A percentile compares a stretch with the other conserved stretches of the same genome.
Evolutionary conservation across 2,888 invertebrate genomes (phyloP).

Genomic region (Geotrupes spiniger): DNA sequence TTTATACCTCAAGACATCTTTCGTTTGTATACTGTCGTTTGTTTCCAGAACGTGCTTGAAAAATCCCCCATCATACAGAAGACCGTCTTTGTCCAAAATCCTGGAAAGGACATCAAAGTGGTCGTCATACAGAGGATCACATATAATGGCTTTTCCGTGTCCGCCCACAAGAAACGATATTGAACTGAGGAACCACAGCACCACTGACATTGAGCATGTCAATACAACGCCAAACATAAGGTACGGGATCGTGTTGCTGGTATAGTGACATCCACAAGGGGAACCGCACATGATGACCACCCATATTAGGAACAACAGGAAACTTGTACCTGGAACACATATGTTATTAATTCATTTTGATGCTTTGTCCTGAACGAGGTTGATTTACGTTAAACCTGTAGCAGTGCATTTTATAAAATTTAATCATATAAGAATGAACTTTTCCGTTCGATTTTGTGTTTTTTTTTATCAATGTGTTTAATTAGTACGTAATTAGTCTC

Average conservation of each 20-base stretch:
- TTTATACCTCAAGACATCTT: slow-evolving; percentile 13
- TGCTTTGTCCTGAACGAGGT: too few species aligned
- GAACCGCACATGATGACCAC: slow-evolving; percentile 15
- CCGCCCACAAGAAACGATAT: slow-evolving; percentile 14
- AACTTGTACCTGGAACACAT: slow-evolving; percentile 11
- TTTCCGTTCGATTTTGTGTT: too few species aligned
- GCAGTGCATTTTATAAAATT: too few species aligned
- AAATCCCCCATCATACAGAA: slow-evolving; percentile 14
- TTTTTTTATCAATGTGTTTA: too few species aligned
- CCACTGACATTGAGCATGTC: slow-evolving; percentile 5
- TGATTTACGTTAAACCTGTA: too few species aligned
- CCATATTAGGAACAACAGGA: slow-evolving; percentile 14
- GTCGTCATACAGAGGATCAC: slow-evolving; percentile 15
- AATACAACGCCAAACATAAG: slow-evolving; percentile 9
- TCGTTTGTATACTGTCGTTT: slow-evolving; percentile 12
- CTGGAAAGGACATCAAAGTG: slow-evolving; percentile 12
- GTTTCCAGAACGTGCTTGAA: slow-evolving; percentile 10
- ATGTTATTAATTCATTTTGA: too few species aligned
- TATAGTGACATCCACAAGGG: slow-evolving; percentile 14
- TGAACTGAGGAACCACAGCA: slow-evolving; percentile 15
- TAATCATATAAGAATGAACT: too few species aligned
- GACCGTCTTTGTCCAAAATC: slow-evolving; percentile 14
- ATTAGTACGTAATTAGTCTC: too few species aligned
- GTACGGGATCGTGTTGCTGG: slow-evolving; percentile 10
- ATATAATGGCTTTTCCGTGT: slow-evolving; percentile 15